Evolutionary conservation across 2,113 vertebrate species (phyloP), one percentile per base, ranked within the genome.

Genomic region (Promerops cafer): DNA sequence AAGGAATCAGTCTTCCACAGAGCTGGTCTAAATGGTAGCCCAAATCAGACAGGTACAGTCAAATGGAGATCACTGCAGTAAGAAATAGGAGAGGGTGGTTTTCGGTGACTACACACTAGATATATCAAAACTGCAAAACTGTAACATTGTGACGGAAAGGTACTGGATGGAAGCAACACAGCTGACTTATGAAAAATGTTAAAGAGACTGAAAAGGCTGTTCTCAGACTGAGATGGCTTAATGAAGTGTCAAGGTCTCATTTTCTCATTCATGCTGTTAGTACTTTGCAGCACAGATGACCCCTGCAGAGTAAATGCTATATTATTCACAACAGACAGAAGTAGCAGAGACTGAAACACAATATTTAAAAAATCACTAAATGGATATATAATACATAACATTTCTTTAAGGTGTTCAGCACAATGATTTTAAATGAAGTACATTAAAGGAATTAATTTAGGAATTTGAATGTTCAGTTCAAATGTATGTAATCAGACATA

Each of bases 241-340:
- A 76, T 72, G 68, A 94, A 83, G 40, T 35, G 44, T 71, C 78
- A 85, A 92, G 59, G 35, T 86, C 66, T 69, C 35, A 71, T 70
- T 92, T 90, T 82, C 53, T 83, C 31, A 56, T 39, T 68, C 49
- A 56, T 44, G 35, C 40, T 88, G 30, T n/a, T 64, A 54, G 61
- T 47, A 45, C 27, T 33, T 60, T 15, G 24, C 27, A 40, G 68
- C n/a, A 77, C 28, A 90, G 61, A 26, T 64, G 53, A 80, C 31
- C 44, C 37, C 31, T 35, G 12, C 27, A 44, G 52, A 79, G 50
- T 31, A 45, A 89, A 63, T 33, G 11, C 52, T 50, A 0, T 59
- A 54, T 71, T 93, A 64, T 27, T 26, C 27, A 45, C 49, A 75
- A 59, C 2, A 66, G 33, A 54, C 47, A 71, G 33, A 57, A 63